Conservation (phyloP, 2,888 invertebrate species). For the Zhengitettix transpicula region DNA sequence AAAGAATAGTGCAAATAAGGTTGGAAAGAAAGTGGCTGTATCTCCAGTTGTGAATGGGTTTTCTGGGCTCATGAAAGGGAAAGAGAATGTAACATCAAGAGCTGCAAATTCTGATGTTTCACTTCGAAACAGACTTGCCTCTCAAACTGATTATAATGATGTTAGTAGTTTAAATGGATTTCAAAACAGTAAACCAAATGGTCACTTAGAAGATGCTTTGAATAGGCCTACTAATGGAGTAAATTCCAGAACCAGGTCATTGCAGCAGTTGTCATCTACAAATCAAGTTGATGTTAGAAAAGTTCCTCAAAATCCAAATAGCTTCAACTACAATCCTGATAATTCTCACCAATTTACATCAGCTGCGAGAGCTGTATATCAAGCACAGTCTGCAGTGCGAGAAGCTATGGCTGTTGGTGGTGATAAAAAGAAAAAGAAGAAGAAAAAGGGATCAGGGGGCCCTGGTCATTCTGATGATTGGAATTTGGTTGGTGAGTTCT, state of each 20-base stretch:
- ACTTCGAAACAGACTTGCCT: slow-evolving; percentile 1
- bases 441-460: slow-evolving; percentile 12
- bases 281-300: background rate
- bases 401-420: slow-evolving; percentile 9
- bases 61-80: slow-evolving; percentile 7
- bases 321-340: too few relatives aligned
- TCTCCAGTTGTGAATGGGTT: slow-evolving; percentile 9
- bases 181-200: background rate
- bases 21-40: slow-evolving; percentile 23
- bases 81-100: slow-evolving; percentile 9
- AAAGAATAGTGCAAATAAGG: slow-evolving; percentile 23
- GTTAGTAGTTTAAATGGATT: slow-evolving; percentile 17
- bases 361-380: background rate
- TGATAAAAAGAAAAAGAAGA: slow-evolving; percentile 17
- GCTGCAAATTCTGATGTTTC: slow-evolving; percentile 8
- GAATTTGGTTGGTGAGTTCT: slow-evolving; percentile 15
- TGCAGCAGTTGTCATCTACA: background rate
- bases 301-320: background rate
- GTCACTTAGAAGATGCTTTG: background rate
- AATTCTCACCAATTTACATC: slow-evolving; percentile 10
- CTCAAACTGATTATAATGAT: slow-evolving; percentile 18
- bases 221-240: background rate
- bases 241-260: background rate
- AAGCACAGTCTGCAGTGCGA: slow-evolving; percentile 2
- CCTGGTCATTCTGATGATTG: slow-evolving; percentile 15